phyloP scores from a whole-genome alignment of 2,888 invertebrate genomes.

The Nemapogon koenigi region DNA sequence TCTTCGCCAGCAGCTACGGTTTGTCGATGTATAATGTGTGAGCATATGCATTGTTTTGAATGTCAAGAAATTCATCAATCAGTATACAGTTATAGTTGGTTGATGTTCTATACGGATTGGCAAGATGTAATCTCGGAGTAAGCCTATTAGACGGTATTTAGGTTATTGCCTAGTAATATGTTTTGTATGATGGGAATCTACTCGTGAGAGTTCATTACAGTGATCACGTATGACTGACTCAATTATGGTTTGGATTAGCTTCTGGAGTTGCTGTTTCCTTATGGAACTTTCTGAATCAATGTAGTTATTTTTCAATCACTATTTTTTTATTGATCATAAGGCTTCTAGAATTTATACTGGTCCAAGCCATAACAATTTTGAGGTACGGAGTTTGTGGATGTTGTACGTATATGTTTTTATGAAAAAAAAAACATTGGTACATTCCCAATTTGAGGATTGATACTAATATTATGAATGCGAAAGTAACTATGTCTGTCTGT shows the following conservation, averaged over 20 bases:
- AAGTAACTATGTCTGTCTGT: too few species aligned
- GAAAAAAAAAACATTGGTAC: too few species aligned
- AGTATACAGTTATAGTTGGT: slow-evolving; percentile 32
- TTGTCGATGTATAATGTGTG: slow-evolving; percentile 20
- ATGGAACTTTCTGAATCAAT: neutral
- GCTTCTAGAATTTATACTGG: too few species aligned
- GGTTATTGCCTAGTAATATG: slow-evolving; percentile 21
- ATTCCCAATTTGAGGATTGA: too few species aligned
- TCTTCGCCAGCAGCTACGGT: slow-evolving; percentile 28
- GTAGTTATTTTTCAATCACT: neutral
- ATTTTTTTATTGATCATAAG: neutral
- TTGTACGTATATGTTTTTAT: too few species aligned
- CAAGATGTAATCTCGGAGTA: slow-evolving; percentile 26
- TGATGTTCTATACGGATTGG: slow-evolving; percentile 18
- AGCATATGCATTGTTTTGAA: slow-evolving; percentile 36
- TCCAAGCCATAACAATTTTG: neutral
- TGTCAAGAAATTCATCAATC: slow-evolving; percentile 48
- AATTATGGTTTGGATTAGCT: neutral
- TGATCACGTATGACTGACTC: neutral
- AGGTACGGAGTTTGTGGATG: too few species aligned
- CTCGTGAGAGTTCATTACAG: too few species aligned
- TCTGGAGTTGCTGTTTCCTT: neutral
- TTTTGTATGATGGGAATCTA: slow-evolving; percentile 2
- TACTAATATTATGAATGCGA: too few species aligned
- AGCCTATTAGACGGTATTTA: slow-evolving; percentile 28